Percentiles rank a stretch among this genome's conserved stretches.
Conservation (phyloP, 2,113 vertebrate species). For the Baryphthengus martii region DNA sequence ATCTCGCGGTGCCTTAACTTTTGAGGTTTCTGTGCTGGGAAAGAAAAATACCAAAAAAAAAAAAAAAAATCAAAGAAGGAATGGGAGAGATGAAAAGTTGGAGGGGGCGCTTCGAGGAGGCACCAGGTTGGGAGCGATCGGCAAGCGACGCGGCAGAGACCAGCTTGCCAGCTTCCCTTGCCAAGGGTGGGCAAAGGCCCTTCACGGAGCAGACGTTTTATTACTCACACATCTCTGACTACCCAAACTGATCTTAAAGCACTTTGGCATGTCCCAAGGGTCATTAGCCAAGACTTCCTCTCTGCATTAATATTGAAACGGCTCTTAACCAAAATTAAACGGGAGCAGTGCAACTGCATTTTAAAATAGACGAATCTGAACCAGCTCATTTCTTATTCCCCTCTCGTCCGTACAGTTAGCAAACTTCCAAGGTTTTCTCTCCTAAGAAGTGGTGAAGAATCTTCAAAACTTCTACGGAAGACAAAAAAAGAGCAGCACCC, state of each 20-base stretch:
- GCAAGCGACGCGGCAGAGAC: neutral
- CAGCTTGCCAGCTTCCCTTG: constrained; percentile 1
- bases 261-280: constrained; percentile 3
- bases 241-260: constrained; percentile 47
- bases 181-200: constrained; percentile 17
- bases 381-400: neutral
- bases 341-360: neutral
- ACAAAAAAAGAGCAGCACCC: neutral
- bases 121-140: neutral
- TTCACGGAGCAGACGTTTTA: neutral
- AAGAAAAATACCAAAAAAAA: neutral
- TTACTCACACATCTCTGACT: constrained; percentile 36
- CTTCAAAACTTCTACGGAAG: neutral
- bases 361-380: neutral
- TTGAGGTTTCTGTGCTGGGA: neutral
- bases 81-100: neutral
- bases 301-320: neutral
- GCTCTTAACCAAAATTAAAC: constrained; percentile 31
- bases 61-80: neutral
- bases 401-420: neutral
- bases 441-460: neutral
- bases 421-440: neutral
- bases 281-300: neutral
- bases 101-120: neutral
- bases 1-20: constrained; percentile 29